Base-by-base conservation (phyloP, 2,888 invertebrate genomes). In the Ptychoptera albimana region DNA sequence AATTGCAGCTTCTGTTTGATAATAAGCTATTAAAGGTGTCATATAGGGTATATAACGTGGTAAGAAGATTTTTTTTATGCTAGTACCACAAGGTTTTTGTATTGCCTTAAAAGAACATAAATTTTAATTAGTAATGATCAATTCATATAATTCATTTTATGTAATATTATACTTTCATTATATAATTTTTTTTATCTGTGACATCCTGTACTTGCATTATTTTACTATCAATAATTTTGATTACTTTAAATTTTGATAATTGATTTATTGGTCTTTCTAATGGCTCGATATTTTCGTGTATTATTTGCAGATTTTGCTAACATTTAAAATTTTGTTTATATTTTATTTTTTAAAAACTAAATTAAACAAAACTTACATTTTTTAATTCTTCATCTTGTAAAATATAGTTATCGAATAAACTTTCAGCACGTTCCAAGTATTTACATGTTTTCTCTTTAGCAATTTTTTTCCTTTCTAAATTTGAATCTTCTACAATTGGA, bases 151-250 rank as follows among this genome's bases (percentile, higher is more conserved):
- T 6, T n/a, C 10, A 31, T 10, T 40, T 40, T 40, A n/a, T 40
- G 12, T 23, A 12, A 64, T 59, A n/a, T n/a, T n/a, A n/a, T 32
- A 63, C 63, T 45, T 66, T 66, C 60, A 66, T 62, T 1, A 65
- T 55, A 43, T 57, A 60, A 2, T 53, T 52, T 2, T 58, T 55
- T 32, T 60, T 61, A 41, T 60, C 57, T 2, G 63, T 63, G 8
- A 66, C 55, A 47, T 64, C 60, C 49, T 62, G 62, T 12, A 66
- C 66, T 49, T 59, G 59, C 59, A 66, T 61, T 8, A 65, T 64
- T 23, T 23, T 23, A 2, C 55, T 54, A 31, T 61, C 54, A 9
- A 64, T 51, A 2, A 65, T 53, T 46, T 56, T 51, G 9, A 63
- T 46, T 8, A 66, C 64, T 52, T 64, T 65, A 45, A 61, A 66